Base-by-base conservation (phyloP, 2,797 vertebrate species). In the Bradypodion ventrale region DNA sequence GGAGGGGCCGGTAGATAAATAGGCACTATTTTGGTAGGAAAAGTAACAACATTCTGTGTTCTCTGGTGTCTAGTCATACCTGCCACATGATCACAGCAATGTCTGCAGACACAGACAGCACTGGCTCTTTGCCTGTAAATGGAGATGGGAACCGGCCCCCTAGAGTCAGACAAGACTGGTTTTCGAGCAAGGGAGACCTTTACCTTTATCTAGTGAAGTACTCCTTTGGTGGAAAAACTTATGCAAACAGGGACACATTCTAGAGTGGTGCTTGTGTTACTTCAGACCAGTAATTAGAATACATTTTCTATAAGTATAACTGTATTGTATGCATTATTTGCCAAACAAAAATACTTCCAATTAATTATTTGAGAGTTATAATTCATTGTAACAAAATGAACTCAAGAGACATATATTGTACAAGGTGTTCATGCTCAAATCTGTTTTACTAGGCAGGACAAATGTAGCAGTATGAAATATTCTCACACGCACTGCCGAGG, bases 321-420 rank as follows among this genome's bases (percentile, higher is more conserved):
- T 42, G 35, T 52, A 82, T 60, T 76, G 59, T 25, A 70, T 72
- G 23, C 16, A 65, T 82, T 82, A 27, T 77, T 62, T 49, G 10
- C 65, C 70, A 25, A 76, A 60, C n/a, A 8, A 85, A 81, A n/a
- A n/a, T 35, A 25, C 32, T 72, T 63, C 65, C 63, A 79, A 42
- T 69, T 49, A 46, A 69, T 1, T 16, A 59, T 80, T 40, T 60
- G 49, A 32, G 29, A 42, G 68, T 81, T 80, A 69, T 7, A 59
- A 23, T 35, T 1, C 27, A 40, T 56, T 29, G 46, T 3, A 5
- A 66, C n/a, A 35, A 68, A 75, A 69, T 37, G 15, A 16, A 49
- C 15, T 46, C 21, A 65, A 83, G 46, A 8, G 52, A 72, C 42
- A 15, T n/a, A n/a, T 12, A n/a, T 19, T n/a, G 68, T 44, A 13